Evolutionary conservation across 2,113 vertebrate genomes (phyloP), one percentile per base, ranked within the genome.

Genomic region (Rallus limicola): DNA sequence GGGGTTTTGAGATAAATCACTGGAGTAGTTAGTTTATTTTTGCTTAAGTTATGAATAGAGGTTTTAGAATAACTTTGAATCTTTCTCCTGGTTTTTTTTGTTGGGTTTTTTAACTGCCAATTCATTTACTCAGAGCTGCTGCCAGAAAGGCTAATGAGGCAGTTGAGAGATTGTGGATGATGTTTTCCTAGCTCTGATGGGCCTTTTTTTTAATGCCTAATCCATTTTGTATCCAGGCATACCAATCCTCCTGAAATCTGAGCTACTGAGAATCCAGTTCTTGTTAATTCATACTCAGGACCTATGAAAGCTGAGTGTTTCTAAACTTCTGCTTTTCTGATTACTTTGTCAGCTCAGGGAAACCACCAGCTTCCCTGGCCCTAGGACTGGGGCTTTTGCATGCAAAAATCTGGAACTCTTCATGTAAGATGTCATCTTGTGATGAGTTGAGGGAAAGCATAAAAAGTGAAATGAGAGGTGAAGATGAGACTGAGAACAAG

Each of bases 81-180:
- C n/a, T 82, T 86, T 24, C 28, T 84, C 25, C 13, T 69, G 48
- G 5, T 26, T 31, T 23, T 11, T 50, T 50, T 50, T 11, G 17
- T 20, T 46, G 46, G 46, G 18, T 48, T 40, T 40, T 70, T 58
- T 18, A 75, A 92, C 12, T 20, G 19, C 93, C 17, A 75, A 65
- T 64, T 76, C 74, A 80, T 82, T 87, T 72, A 50, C 53, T 72
- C 3, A 13, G 77, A 63, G n/a, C 67, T 95, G 81, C 50, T 82
- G 82, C 86, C 77, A 67, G 84, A 63, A 94, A 91, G 89, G 74
- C 89, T 69, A 78, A 91, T 76, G 91, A 89, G 62, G 82, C 63
- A 79, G n/a, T 11, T 48, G 81, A 69, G 85, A 90, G 52, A 77
- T 74, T 91, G 91, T 82, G 75, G 86, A 76, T 95, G 70, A 77